Percentiles rank a stretch among this genome's conserved stretches.
These are phyloP conservation scores for Trichoplusia ni DNA, from an alignment of 1,140 invertebrate species.

Conservation along the genomic window DNA sequence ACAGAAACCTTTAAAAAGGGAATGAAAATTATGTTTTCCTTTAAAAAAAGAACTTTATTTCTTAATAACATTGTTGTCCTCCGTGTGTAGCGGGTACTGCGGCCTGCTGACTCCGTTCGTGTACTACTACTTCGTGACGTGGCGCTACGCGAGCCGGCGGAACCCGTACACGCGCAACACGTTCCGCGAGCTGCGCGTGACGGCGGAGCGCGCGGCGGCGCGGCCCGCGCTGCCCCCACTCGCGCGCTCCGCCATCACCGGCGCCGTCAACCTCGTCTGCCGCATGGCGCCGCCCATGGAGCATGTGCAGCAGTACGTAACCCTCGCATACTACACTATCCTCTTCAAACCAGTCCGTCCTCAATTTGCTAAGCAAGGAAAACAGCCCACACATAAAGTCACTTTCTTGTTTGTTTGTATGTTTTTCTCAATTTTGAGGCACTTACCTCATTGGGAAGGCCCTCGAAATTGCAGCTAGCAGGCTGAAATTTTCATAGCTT, in stretches of 20 bases:
- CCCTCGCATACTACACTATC: too few species aligned
- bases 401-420: too few species aligned
- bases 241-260: slow-evolving; percentile 78
- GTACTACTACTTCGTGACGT: slow-evolving; percentile 96
- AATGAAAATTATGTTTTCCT: too few species aligned
- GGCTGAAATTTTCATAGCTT: too few species aligned
- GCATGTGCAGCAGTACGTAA: slow-evolving; percentile 50
- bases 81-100: slow-evolving; percentile 87
- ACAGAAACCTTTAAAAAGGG: too few species aligned
- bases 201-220: slow-evolving; percentile 83
- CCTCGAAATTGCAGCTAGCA: too few species aligned
- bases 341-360: too few species aligned
- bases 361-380: too few species aligned
- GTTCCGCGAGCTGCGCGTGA: slow-evolving; percentile 89
- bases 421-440: too few species aligned
- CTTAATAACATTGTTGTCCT: background rate
- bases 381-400: background rate
- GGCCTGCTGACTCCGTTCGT: slow-evolving; percentile 94
- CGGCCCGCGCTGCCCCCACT: slow-evolving; percentile 84
- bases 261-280: slow-evolving; percentile 83
- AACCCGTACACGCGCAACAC: slow-evolving; percentile 97
- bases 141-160: slow-evolving; percentile 93
- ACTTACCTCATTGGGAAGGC: too few species aligned
- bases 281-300: slow-evolving; percentile 84
- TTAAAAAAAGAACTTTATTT: background rate